A percentile compares a stretch with the other conserved stretches of the same genome.
Conservation (phyloP, 2,113 vertebrate species). For the Rhinogobius similis region DNA sequence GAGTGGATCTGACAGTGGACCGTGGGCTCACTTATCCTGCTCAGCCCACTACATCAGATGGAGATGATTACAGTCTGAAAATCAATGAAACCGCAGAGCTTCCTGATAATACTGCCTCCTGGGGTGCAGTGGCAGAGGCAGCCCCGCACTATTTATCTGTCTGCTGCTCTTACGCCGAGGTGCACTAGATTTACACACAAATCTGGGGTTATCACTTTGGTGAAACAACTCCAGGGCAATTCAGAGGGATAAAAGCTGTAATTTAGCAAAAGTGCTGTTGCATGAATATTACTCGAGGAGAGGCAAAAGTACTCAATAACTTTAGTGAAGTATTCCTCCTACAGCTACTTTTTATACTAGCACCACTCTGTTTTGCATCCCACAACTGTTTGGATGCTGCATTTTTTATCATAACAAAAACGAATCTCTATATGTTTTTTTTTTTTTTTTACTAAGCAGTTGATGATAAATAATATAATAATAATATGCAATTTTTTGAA, state of each 20-base stretch:
- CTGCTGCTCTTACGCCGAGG: constrained; percentile 3
- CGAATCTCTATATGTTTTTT: too few species aligned
- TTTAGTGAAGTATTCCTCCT: not conserved
- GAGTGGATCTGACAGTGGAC: constrained; percentile 40
- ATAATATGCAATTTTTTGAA: too few species aligned
- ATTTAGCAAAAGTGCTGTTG: not conserved
- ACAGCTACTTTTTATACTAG: not conserved
- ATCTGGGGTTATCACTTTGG: not conserved
- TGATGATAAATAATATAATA: not conserved
- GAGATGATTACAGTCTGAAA: constrained; percentile 73
- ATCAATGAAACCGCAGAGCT: constrained; percentile 80
- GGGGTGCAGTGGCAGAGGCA: constrained; percentile 57
- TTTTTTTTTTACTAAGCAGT: not conserved
- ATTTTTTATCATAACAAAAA: too few species aligned
- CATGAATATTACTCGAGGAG: not conserved
- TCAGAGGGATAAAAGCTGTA: not conserved
- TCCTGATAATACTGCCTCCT: constrained; percentile 73
- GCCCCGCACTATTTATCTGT: constrained; percentile 51
- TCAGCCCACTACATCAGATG: constrained; percentile 76
- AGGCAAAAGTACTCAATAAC: not conserved
- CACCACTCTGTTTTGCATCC: not conserved
- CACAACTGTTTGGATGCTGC: not conserved
- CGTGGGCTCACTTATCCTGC: constrained; percentile 58
- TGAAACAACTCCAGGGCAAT: not conserved
- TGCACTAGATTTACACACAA: constrained; percentile 16